Evolutionary conservation across 2,797 vertebrate species (phyloP).

Genomic region (Sandelia bainsii): DNA sequence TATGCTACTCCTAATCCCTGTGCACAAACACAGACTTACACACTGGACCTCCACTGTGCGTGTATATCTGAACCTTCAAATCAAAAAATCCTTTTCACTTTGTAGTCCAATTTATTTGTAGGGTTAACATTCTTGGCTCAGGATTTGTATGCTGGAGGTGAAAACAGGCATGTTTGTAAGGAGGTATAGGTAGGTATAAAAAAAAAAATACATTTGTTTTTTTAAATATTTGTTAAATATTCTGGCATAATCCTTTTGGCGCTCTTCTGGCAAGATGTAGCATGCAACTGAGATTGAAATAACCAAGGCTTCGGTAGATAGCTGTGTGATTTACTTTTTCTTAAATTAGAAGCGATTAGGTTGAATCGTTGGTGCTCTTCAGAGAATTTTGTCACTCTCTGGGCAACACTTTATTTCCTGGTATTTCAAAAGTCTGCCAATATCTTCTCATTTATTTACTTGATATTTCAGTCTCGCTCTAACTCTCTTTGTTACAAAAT

Average conservation of each 20-base stretch:
- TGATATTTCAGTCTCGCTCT: slow-evolving; percentile 29
- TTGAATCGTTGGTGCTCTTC: slow-evolving; percentile 46
- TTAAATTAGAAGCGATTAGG: slow-evolving; percentile 73
- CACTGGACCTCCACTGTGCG: slow-evolving; percentile 50
- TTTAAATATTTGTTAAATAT: slow-evolving; percentile 41
- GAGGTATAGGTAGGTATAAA: too few relatives aligned
- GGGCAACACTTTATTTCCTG: slow-evolving; percentile 57
- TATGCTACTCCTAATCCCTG: slow-evolving; percentile 69
- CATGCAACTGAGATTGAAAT: slow-evolving; percentile 72
- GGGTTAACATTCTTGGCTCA: slow-evolving; percentile 15
- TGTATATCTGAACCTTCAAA: slow-evolving; percentile 58
- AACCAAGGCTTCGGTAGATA: slow-evolving; percentile 55
- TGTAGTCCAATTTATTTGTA: slow-evolving; percentile 47
- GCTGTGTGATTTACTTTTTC: slow-evolving; percentile 62
- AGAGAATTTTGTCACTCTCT: slow-evolving; percentile 46
- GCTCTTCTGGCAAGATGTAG: slow-evolving; percentile 56
- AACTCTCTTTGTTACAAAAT: slow-evolving; percentile 22
- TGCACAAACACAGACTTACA: slow-evolving; percentile 56
- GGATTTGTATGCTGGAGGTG: slow-evolving; percentile 16
- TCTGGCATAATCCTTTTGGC: slow-evolving; percentile 53
- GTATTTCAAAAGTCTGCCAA: slow-evolving; percentile 58
- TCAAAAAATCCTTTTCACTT: slow-evolving; percentile 66
- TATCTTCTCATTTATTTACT: slow-evolving; percentile 51
- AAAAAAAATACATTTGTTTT: too few relatives aligned
- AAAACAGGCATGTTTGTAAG: neutral